Evolutionary conservation across 2,113 vertebrate genomes (phyloP).

Genomic region (Calcarius ornatus): DNA sequence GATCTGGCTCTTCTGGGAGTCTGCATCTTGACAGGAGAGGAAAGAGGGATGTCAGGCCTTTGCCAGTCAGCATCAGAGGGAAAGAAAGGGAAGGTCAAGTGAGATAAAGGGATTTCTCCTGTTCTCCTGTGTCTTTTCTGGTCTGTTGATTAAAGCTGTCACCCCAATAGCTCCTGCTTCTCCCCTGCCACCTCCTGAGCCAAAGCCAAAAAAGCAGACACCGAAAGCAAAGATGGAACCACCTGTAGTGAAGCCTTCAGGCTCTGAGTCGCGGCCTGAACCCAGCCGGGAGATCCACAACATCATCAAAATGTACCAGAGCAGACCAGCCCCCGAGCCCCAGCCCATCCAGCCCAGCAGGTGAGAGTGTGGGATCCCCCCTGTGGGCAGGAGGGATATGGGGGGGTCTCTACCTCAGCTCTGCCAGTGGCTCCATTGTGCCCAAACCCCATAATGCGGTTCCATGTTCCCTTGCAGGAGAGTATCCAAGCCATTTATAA

Average conservation of each 20-base stretch:
- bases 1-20: neutral
- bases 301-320: conserved; percentile 91
- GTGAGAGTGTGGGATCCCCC: conserved; percentile 52
- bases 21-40: neutral
- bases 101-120: neutral
- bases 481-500: conserved; percentile 71
- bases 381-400: neutral
- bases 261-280: neutral
- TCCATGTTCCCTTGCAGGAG: conserved; percentile 55
- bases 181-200: neutral
- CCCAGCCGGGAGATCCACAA: conserved; percentile 87
- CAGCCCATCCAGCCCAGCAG: conserved; percentile 75
- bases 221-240: neutral
- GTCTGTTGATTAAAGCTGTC: neutral
- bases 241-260: neutral
- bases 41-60: neutral
- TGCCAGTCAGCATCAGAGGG: neutral
- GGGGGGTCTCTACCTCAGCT: neutral
- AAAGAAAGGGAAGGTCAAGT: neutral
- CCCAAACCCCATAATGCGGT: neutral
- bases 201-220: neutral
- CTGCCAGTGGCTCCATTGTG: neutral
- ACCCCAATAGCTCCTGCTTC: neutral
- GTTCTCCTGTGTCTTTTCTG: neutral
- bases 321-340: conserved; percentile 73